A percentile compares a stretch with the other conserved stretches of the same genome.
phyloP scores from a whole-genome alignment of 2,797 vertebrate genomes.

The Anolis apletophallus region DNA sequence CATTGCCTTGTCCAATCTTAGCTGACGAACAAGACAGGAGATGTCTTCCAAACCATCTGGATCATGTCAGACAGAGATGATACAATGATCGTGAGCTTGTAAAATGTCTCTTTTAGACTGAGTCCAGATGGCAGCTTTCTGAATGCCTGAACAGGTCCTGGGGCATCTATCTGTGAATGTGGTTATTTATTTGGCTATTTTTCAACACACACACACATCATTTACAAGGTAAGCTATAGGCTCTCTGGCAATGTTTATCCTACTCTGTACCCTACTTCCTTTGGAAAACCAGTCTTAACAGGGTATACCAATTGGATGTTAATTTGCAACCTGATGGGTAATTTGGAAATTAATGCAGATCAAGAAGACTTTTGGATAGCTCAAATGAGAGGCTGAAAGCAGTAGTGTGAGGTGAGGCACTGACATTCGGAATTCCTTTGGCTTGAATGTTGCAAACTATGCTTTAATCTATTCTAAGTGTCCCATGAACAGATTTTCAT shows the following conservation, averaged over 20 bases:
- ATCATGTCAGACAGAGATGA: conserved; percentile 46
- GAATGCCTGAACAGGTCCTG: neutral
- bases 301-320: neutral
- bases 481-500: too few species aligned
- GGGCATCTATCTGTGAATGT: neutral
- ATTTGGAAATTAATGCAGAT: neutral
- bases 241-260: neutral
- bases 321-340: neutral
- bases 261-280: neutral
- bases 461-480: too few species aligned
- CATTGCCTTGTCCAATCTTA: conserved; percentile 29
- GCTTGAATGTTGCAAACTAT: neutral
- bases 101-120: conserved; percentile 12
- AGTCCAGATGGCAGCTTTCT: conserved; percentile 22
- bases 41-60: conserved; percentile 45
- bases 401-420: neutral
- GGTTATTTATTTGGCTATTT: neutral
- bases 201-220: too few species aligned
- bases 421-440: neutral
- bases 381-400: too few species aligned
- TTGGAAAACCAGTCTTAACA: neutral
- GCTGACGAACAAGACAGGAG: conserved; percentile 43
- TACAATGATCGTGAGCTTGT: neutral
- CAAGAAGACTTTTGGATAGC: neutral
- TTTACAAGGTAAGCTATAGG: neutral